A percentile compares a stretch with the other conserved stretches of the same genome.
phyloP scores from a whole-genome alignment of 2,113 vertebrate genomes.

The Progne subis region DNA sequence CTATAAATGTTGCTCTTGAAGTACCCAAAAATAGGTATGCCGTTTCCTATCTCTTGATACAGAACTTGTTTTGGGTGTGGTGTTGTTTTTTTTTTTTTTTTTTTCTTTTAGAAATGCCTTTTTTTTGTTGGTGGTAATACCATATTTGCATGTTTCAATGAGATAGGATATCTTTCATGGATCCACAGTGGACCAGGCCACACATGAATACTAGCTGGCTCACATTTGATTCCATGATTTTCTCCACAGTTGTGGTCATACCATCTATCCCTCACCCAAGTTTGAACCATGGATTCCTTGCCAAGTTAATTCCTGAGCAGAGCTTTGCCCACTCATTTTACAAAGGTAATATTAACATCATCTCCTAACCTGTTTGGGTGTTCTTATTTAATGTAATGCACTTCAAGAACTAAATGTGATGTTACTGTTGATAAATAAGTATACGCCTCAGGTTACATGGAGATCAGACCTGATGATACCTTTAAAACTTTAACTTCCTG shows the following conservation, averaged over 20 bases:
- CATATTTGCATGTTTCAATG: constrained; percentile 69
- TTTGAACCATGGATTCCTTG: constrained; percentile 85
- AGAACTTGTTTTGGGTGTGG: neutral
- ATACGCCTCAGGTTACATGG: constrained; percentile 65
- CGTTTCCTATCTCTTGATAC: constrained; percentile 59
- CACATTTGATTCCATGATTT: constrained; percentile 78
- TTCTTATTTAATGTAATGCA: constrained; percentile 67
- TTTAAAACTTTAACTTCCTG: constrained; percentile 36
- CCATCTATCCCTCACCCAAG: constrained; percentile 83
- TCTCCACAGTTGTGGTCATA: constrained; percentile 84
- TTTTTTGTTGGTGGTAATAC: neutral
- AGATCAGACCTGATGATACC: constrained; percentile 56
- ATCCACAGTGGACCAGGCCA: constrained; percentile 64
- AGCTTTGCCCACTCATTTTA: constrained; percentile 84
- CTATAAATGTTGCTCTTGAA: constrained; percentile 56
- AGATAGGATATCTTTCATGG: constrained; percentile 58
- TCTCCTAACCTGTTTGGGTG: constrained; percentile 70
- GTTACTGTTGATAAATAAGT: constrained; percentile 58
- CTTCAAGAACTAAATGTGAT: constrained; percentile 57
- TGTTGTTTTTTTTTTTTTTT: neutral
- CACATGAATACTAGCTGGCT: constrained; percentile 67
- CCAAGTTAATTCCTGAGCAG: constrained; percentile 84
- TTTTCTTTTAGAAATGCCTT: neutral
- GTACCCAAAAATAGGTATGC: constrained; percentile 47
- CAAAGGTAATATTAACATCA: constrained; percentile 80